Conservation (phyloP, 2,797 vertebrate species). For the Pipistrellus pipistrellus region DNA sequence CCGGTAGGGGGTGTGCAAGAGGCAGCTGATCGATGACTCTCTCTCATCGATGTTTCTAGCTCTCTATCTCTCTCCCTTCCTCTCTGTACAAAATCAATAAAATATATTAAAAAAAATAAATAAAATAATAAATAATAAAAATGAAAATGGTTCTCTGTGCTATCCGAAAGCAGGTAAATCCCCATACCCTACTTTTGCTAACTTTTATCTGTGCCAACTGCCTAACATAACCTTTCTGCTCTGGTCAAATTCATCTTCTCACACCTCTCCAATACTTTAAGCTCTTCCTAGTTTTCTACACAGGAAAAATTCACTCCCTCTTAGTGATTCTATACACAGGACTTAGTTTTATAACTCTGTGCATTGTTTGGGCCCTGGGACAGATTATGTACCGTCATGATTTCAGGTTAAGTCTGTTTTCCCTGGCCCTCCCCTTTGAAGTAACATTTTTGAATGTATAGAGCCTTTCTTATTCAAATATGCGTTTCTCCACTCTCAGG, state of each 20-base stretch:
- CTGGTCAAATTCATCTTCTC: background rate
- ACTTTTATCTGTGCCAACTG: background rate
- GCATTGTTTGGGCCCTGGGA: background rate
- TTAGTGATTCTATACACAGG: background rate
- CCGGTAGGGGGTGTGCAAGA: too few relatives aligned
- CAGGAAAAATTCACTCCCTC: background rate
- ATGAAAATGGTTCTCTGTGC: background rate
- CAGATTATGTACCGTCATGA: background rate
- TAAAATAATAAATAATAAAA: background rate
- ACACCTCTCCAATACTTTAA: background rate
- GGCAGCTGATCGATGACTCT: too few relatives aligned
- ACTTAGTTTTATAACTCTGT: background rate
- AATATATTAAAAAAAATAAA: too few relatives aligned
- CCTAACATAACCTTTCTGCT: background rate
- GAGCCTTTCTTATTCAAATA: background rate
- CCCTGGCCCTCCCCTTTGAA: background rate
- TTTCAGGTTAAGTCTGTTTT: slow-evolving; percentile 14
- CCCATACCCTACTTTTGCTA: background rate
- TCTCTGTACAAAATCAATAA: too few relatives aligned
- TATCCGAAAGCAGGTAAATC: slow-evolving; percentile 8
- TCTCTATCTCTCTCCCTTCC: too few relatives aligned
- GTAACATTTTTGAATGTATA: background rate
- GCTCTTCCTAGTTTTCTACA: background rate
- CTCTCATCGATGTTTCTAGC: too few relatives aligned
- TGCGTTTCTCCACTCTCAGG: background rate